Conservation (phyloP, 1,140 invertebrate species). For the Drosophila lowei region DNA sequence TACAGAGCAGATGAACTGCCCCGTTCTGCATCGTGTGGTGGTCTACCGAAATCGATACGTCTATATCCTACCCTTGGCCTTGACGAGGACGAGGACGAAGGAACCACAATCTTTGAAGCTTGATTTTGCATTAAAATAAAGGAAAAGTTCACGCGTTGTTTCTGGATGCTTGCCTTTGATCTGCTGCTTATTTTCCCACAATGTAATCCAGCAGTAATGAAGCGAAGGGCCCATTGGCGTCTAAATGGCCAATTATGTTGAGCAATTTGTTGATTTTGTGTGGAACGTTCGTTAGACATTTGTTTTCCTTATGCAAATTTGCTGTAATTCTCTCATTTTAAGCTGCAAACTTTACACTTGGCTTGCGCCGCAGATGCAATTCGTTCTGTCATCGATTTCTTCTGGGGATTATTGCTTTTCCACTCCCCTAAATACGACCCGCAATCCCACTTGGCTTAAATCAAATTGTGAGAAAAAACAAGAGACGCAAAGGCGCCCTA, state of each 20-base stretch:
- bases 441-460: constrained; percentile 25
- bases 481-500: constrained; percentile 15
- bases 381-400: constrained; percentile 16
- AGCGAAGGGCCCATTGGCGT: no score
- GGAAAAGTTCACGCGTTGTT: background rate
- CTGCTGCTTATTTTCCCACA: constrained; percentile 1
- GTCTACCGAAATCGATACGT: background rate
- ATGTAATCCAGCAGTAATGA: no score
- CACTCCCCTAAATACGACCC: constrained; percentile 5
- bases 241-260: no score
- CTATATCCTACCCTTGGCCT: constrained; percentile 3
- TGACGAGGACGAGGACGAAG: background rate
- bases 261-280: no score
- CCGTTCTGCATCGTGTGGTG: background rate
- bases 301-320: no score
- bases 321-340: background rate
- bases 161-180: background rate
- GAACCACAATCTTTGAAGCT: no score
- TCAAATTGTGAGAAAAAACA: constrained; percentile 38
- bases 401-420: constrained; percentile 21
- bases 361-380: no score
- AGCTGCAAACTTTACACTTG: no score
- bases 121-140: no score
- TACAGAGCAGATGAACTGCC: constrained; percentile 9
- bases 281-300: no score